These are phyloP conservation scores for Trichonephila clavata DNA, from an alignment of 1,140 invertebrate species.

Conservation along the genomic window DNA sequence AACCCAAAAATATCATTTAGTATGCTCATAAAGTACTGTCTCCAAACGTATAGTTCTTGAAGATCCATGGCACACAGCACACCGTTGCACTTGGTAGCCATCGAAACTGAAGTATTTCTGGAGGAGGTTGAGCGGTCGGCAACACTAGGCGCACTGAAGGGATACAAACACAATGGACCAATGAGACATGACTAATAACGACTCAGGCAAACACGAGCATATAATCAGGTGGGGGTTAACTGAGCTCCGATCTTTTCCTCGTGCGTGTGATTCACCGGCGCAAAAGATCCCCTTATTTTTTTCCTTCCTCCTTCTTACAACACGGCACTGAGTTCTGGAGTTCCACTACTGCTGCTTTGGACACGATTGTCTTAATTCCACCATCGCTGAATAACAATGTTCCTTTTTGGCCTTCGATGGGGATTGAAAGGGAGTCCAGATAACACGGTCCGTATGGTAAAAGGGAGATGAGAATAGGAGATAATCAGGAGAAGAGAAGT, in stretches of 20 bases:
- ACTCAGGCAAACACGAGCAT: neutral
- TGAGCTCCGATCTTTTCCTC: neutral
- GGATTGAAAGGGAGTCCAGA: neutral
- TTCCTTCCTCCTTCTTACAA: neutral
- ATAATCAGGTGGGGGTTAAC: neutral
- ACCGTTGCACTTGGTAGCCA: neutral
- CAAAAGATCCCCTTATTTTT: too few species aligned
- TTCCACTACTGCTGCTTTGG: neutral
- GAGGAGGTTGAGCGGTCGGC: neutral
- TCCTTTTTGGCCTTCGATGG: neutral
- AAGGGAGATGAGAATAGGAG: neutral
- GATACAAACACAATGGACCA: neutral
- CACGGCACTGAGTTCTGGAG: neutral
- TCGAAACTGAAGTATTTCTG: neutral
- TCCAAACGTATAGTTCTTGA: neutral
- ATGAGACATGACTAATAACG: neutral
- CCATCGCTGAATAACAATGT: neutral
- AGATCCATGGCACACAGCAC: neutral
- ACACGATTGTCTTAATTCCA: neutral
- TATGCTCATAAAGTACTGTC: neutral
- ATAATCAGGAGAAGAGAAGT: neutral
- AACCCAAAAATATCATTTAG: conserved; percentile 61
- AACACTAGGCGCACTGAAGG: neutral
- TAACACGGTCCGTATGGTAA: neutral
- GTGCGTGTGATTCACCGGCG: neutral